Conservation (phyloP, 2,113 vertebrate genomes). For the Percina caprodes region DNA sequence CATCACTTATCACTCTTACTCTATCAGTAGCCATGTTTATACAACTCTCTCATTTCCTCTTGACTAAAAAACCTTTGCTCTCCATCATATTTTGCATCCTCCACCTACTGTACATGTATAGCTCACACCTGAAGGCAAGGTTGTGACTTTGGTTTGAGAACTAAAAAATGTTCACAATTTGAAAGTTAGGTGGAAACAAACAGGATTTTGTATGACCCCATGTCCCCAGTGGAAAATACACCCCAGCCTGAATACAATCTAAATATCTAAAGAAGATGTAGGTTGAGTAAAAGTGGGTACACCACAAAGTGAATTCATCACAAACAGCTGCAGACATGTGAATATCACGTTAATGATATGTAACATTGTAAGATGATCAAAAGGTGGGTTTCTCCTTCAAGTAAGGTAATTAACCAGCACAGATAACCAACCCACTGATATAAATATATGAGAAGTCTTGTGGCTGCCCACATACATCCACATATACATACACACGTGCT, state of each 20-base stretch:
- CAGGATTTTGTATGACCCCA: no score
- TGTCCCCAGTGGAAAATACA: no score
- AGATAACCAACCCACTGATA: constrained; percentile 17
- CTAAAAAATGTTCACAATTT: no score
- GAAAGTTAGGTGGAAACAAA: no score
- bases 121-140: neutral
- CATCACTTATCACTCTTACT: neutral
- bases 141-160: no score
- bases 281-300: neutral
- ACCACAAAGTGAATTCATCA: neutral
- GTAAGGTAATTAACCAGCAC: constrained; percentile 30
- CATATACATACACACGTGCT: neutral
- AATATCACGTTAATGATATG: constrained; percentile 8
- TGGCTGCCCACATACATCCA: constrained; percentile 10
- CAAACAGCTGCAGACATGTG: neutral
- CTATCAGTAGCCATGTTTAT: neutral
- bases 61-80: neutral
- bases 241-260: neutral
- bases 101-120: neutral
- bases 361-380: constrained; percentile 18
- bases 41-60: neutral
- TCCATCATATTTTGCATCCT: neutral
- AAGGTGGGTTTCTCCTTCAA: constrained; percentile 30
- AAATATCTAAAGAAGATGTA: neutral
- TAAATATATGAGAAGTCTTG: neutral